Conservation (phyloP, 1,140 invertebrate species). For the Panagrolaimus sp. region DNA sequence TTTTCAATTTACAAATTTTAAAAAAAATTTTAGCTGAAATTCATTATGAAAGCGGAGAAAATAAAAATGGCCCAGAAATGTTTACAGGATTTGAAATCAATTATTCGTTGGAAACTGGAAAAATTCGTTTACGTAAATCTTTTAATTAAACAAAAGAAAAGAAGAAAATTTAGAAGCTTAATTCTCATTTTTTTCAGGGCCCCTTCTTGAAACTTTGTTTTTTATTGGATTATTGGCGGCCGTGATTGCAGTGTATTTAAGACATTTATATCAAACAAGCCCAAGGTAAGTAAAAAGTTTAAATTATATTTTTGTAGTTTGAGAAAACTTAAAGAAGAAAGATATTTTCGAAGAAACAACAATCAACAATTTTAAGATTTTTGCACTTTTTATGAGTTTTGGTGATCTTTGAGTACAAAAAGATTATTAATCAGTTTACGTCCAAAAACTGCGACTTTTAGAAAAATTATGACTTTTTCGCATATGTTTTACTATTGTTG, state of each 20-base stretch:
- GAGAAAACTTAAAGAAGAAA: no score
- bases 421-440: no score
- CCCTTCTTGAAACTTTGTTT: not conserved
- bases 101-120: slow-evolving; percentile 5
- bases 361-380: no score
- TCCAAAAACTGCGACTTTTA: no score
- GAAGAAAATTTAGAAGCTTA: not conserved
- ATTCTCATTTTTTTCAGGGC: not conserved
- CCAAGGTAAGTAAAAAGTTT: not conserved
- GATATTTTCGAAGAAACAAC: no score
- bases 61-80: not conserved
- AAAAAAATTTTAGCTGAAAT: slow-evolving; percentile 8
- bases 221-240: not conserved
- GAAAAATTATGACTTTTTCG: no score
- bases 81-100: not conserved
- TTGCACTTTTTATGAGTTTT: no score
- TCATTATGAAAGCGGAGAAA: not conserved
- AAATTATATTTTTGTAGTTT: no score
- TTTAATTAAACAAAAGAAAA: not conserved
- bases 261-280: slow-evolving; percentile 1
- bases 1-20: not conserved
- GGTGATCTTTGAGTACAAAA: no score
- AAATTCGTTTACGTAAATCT: slow-evolving; percentile 7
- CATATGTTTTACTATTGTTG: no score
- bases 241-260: not conserved